These are phyloP conservation scores for Monochamus saltuarius DNA, from an alignment of 1,140 invertebrate genomes.

Conservation along the genomic window DNA sequence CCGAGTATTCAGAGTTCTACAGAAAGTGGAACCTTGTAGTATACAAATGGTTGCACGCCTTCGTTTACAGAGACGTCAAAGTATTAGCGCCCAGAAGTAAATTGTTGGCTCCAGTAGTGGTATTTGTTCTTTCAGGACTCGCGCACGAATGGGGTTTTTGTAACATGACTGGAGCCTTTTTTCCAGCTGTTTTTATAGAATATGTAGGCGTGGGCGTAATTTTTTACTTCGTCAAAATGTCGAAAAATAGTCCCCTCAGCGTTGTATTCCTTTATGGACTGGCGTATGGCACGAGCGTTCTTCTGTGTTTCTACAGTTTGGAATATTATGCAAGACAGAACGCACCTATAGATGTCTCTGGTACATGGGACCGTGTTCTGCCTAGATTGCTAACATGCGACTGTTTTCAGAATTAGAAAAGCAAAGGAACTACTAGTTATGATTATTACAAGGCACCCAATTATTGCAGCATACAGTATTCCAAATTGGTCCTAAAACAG, in stretches of 20 bases:
- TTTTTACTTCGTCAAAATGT: conserved; percentile 59
- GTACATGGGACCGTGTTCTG: conserved; percentile 53
- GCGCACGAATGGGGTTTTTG: conserved; percentile 75
- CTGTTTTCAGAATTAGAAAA: conserved; percentile 13
- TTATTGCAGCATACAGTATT: no score
- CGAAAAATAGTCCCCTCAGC: conserved; percentile 64
- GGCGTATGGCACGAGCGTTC: conserved; percentile 72
- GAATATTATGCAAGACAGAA: conserved; percentile 84
- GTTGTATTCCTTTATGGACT: conserved; percentile 79
- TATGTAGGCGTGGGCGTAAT: conserved; percentile 65
- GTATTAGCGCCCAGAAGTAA: conserved; percentile 57
- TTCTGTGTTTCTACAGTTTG: conserved; percentile 78
- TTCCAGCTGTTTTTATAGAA: conserved; percentile 76
- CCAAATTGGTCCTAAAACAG: no score
- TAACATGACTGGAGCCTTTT: conserved; percentile 79
- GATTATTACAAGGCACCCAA: no score
- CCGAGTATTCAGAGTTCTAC: conserved; percentile 79
- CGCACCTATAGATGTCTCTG: conserved; percentile 61
- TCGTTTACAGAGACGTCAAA: conserved; percentile 84
- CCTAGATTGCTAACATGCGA: conserved; percentile 55
- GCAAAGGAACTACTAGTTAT: no score
- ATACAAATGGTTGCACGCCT: conserved; percentile 91
- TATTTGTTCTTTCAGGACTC: conserved; percentile 56
- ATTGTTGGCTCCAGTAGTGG: conserved; percentile 55
- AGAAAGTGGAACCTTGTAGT: conserved; percentile 95